Evolutionary conservation across 2,797 vertebrate species (phyloP).

Genomic region (Acanthurus lineatus): DNA sequence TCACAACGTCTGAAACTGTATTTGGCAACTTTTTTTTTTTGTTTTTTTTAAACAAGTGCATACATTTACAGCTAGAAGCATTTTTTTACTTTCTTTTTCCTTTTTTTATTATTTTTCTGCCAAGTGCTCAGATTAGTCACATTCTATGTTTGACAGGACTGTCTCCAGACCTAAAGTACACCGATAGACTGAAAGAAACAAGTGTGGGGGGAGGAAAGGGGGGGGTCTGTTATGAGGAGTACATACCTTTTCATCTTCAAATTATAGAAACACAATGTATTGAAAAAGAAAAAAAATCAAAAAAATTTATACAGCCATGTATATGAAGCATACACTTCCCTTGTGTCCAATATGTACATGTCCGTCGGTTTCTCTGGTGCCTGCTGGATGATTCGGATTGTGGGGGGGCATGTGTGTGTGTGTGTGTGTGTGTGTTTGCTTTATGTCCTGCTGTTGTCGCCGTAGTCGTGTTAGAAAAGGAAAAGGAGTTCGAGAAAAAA

Average conservation of each 20-base stretch:
- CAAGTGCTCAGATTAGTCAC: conserved; percentile 96
- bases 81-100: conserved; percentile 78
- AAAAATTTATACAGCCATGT: conserved; percentile 90
- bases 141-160: conserved; percentile 92
- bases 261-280: conserved; percentile 70
- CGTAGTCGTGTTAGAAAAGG: conserved; percentile 19
- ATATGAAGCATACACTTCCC: conserved; percentile 91
- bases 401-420: background rate
- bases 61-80: conserved; percentile 97
- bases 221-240: conserved; percentile 18
- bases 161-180: conserved; percentile 90
- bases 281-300: conserved; percentile 50
- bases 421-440: background rate
- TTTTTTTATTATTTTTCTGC: conserved; percentile 72
- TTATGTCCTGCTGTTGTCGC: conserved; percentile 29
- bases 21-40: conserved; percentile 89
- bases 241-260: conserved; percentile 65
- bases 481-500: conserved; percentile 12
- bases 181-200: conserved; percentile 75
- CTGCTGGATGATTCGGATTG: conserved; percentile 28
- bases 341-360: conserved; percentile 90
- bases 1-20: conserved; percentile 97
- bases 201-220: conserved; percentile 21
- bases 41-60: conserved; percentile 91
- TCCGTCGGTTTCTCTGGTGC: conserved; percentile 51